Percentiles rank a stretch among this genome's conserved stretches.
phyloP scores from a whole-genome alignment of 2,888 invertebrate genomes.

The Sarcophaga rosellei region DNA sequence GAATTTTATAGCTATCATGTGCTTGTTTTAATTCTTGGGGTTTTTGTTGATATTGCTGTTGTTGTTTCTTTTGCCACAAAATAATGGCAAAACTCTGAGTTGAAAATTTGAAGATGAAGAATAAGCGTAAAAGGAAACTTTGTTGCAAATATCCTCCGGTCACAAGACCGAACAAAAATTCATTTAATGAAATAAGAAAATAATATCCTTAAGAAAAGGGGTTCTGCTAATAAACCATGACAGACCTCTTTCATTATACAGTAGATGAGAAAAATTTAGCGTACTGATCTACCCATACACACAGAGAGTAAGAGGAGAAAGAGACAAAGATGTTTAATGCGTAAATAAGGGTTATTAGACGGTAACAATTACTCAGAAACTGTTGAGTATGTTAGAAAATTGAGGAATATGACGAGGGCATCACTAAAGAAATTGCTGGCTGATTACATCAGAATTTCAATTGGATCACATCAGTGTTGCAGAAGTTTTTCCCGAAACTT shows the following conservation, averaged over 20 bases:
- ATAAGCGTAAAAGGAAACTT: constrained; percentile 1
- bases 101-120: neutral
- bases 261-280: neutral
- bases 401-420: too few relatives aligned
- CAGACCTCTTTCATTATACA: neutral
- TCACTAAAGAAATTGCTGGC: too few relatives aligned
- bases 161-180: neutral
- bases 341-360: neutral
- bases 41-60: neutral
- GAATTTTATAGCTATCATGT: constrained; percentile 35
- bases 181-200: constrained; percentile 35
- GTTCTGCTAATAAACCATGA: constrained; percentile 17
- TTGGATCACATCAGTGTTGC: too few relatives aligned
- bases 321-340: too few relatives aligned
- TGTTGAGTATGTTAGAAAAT: too few relatives aligned
- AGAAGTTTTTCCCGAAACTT: too few relatives aligned
- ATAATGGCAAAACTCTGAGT: neutral
- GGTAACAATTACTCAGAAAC: too few relatives aligned
- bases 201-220: constrained; percentile 19
- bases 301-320: too few relatives aligned
- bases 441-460: too few relatives aligned
- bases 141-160: constrained; percentile 39
- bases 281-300: too few relatives aligned
- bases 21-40: constrained; percentile 17
- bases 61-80: neutral